Evolutionary conservation across 2,888 invertebrate genomes (phyloP).

Genomic region (Sussaba pulchella): DNA sequence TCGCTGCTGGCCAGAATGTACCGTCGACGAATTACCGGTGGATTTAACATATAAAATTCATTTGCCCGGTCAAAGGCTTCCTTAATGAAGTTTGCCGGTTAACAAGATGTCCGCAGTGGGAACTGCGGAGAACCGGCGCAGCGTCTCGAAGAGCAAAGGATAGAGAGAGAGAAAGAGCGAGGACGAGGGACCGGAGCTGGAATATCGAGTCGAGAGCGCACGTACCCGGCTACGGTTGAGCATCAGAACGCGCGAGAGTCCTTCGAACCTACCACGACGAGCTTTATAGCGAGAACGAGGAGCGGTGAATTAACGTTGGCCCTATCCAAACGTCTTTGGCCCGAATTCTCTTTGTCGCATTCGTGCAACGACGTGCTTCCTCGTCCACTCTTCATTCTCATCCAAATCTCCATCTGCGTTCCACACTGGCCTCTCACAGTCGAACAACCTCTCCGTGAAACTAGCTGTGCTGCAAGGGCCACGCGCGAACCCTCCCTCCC

Average conservation of each 20-base stretch:
- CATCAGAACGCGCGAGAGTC: not conserved
- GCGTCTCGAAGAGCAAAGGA: not conserved
- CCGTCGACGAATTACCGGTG: conserved; percentile 12
- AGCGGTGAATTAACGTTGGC: conserved; percentile 57
- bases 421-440: not conserved
- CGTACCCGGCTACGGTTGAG: conserved; percentile 16
- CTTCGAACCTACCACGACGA: conserved; percentile 11
- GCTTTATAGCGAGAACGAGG: conserved; percentile 5
- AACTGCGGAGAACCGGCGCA: not conserved
- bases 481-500: not conserved
- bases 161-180: not conserved
- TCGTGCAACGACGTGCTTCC: conserved; percentile 50
- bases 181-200: not conserved
- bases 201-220: conserved; percentile 18
- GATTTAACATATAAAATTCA: conserved; percentile 36
- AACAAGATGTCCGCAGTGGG: conserved; percentile 24
- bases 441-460: not conserved
- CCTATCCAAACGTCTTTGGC: conserved; percentile 63
- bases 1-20: not conserved
- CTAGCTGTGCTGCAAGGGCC: too few relatives aligned
- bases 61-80: conserved; percentile 45
- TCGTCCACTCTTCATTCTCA: not conserved
- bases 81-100: conserved; percentile 52
- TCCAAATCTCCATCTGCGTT: conserved; percentile 8
- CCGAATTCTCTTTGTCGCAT: conserved; percentile 62